Conservation (phyloP, 64 coral and sea anemone species). For the Stylophora pistillata region DNA sequence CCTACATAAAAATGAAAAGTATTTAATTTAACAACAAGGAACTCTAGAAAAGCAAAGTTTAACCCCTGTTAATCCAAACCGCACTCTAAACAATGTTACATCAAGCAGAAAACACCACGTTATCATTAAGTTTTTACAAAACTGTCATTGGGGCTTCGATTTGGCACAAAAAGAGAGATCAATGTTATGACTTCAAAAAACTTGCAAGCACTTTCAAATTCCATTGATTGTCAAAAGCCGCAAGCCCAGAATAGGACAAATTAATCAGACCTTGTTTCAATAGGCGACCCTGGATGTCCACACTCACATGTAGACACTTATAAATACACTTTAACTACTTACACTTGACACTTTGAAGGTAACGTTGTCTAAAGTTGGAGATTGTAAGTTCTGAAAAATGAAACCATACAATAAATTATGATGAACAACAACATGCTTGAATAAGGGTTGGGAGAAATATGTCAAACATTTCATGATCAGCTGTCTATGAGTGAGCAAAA, state of each 20-base stretch:
- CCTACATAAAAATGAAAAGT: conserved; percentile 8
- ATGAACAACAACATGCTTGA: neutral
- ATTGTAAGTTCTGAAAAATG: conserved; percentile 16
- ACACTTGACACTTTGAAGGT: neutral
- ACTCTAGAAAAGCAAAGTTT: too few relatives aligned
- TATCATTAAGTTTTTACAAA: too few relatives aligned
- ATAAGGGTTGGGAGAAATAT: too few relatives aligned
- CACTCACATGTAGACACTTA: neutral
- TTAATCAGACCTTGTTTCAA: neutral
- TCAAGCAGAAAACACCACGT: too few relatives aligned
- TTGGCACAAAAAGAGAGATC: neutral
- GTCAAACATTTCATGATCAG: too few relatives aligned
- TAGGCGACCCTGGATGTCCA: neutral
- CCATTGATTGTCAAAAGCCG: too few relatives aligned
- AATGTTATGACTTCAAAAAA: too few relatives aligned
- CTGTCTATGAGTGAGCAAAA: too few relatives aligned
- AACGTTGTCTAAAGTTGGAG: neutral
- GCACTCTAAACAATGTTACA: too few relatives aligned
- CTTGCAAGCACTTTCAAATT: too few relatives aligned
- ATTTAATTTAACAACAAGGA: neutral
- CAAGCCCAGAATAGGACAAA: too few relatives aligned
- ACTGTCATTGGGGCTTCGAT: neutral
- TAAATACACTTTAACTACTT: neutral
- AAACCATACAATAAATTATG: neutral
- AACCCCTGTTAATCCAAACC: too few relatives aligned